Conservation (phyloP, 1,140 invertebrate genomes). For the Charaxes varanes region DNA sequence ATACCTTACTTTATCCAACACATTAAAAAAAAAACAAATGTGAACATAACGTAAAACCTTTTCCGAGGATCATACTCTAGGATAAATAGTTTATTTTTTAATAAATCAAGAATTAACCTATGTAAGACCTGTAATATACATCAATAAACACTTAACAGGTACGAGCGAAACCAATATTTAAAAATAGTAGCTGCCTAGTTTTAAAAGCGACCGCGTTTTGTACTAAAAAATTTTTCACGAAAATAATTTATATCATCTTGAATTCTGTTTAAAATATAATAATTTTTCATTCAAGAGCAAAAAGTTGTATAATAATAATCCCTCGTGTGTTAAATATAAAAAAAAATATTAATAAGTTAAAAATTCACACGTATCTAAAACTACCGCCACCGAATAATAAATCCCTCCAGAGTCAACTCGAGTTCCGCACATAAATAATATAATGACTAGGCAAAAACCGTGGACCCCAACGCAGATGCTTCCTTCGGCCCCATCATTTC, state of each 20-base stretch:
- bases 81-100: constrained; percentile 13
- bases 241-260: background rate
- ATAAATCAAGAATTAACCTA: constrained; percentile 18
- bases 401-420: constrained; percentile 44
- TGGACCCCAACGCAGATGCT: constrained; percentile 52
- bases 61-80: background rate
- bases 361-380: constrained; percentile 21
- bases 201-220: constrained; percentile 34
- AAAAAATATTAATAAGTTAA: constrained; percentile 28
- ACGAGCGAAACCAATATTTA: constrained; percentile 41
- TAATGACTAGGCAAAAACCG: constrained; percentile 69
- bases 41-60: constrained; percentile 5
- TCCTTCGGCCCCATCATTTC: constrained; percentile 14
- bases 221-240: constrained; percentile 35
- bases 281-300: background rate
- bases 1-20: background rate
- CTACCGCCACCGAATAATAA: constrained; percentile 39
- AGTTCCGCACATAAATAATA: constrained; percentile 47
- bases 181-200: constrained; percentile 29
- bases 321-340: constrained; percentile 12
- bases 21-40: constrained; percentile 2
- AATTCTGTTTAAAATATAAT: background rate
- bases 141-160: constrained; percentile 37
- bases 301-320: background rate
- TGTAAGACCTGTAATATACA: constrained; percentile 26